Evolutionary conservation across 1,140 invertebrate species (phyloP), one percentile per base, ranked within the genome.

Genomic region (Zophobas morio): DNA sequence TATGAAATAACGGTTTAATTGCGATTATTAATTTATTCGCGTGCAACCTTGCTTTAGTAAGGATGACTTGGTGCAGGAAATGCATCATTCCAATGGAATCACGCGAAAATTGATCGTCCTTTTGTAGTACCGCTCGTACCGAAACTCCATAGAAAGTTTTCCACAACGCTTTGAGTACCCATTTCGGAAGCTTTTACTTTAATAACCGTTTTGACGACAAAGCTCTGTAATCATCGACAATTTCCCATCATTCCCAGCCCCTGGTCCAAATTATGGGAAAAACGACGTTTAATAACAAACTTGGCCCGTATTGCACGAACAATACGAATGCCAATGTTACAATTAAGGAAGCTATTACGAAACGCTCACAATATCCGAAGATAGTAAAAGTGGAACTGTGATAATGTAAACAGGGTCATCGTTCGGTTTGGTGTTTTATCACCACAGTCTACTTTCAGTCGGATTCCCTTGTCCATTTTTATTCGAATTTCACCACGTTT

Each of bases 391-490:
- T 66, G 33, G 60, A 35, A 57, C 54, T 39, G 37, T 66, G 60
- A 66, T 66, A 66, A 39, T 66, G 60, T 66, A 66, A 66, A 66
- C 60, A 66, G 60, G 60, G 60, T 66, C 60, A 66, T 66, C n/a
- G 60, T 42, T 2, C 60, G 40, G 37, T 66, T 66, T 60, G 4
- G 3, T 35, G 0, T 20, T 66, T 66, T 66, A 66, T 66, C 60
- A 66, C 60, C 60, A 32, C 60, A 66, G 3, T 42, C 60, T 42
- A 66, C 57, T 63, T 63, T 63, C 57, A 6, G 6, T 8, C 5
- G 4, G n/a, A 51, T 51, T 51, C 49, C n/a, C 2, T 51, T 51
- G 49, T 6, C 57, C 35, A 63, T 63, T 63, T 63, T 63, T 39
- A 63, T 36, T 6, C 57, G 4, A 63, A 63, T 63, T 63, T 63